Percentiles rank a stretch among this genome's conserved stretches.
phyloP scores from a whole-genome alignment of 1,140 invertebrate genomes.

The Pseudachorutes palmiensis region DNA sequence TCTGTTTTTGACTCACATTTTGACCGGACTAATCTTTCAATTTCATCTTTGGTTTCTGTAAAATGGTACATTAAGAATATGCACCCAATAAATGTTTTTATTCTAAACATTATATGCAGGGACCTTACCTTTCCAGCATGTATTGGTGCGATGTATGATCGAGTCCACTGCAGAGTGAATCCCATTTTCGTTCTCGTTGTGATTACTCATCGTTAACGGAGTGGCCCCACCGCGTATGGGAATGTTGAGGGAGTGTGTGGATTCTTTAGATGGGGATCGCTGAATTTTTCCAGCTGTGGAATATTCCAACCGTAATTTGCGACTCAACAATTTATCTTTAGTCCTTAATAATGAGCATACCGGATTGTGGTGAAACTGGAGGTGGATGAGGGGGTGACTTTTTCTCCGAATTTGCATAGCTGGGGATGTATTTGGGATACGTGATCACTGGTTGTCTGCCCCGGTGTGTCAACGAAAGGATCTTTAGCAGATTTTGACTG shows the following conservation, averaged over 20 bases:
- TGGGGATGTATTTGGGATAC: slow-evolving; percentile 34
- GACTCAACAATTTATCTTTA: not conserved
- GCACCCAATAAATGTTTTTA: not conserved
- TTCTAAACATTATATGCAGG: not conserved
- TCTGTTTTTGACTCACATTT: not conserved
- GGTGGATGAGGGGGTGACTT: not conserved
- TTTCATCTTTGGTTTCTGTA: not conserved
- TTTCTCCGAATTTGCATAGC: no score
- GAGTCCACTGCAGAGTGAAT: not conserved
- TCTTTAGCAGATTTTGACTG: not conserved
- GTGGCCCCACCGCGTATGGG: not conserved
- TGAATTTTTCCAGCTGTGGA: not conserved
- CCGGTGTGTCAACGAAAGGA: not conserved
- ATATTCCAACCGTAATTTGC: not conserved
- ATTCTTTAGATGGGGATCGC: not conserved
- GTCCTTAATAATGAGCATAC: not conserved
- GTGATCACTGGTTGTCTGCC: slow-evolving; percentile 18
- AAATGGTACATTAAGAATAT: not conserved
- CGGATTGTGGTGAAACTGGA: not conserved
- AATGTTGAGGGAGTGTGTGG: not conserved
- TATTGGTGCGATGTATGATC: not conserved
- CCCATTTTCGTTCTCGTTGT: not conserved
- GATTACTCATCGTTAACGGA: not conserved
- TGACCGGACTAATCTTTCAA: not conserved
- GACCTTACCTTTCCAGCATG: not conserved